These are phyloP conservation scores for Nesidiocoris tenuis DNA, from an alignment of 2,888 invertebrate genomes.

Conservation along the genomic window DNA sequence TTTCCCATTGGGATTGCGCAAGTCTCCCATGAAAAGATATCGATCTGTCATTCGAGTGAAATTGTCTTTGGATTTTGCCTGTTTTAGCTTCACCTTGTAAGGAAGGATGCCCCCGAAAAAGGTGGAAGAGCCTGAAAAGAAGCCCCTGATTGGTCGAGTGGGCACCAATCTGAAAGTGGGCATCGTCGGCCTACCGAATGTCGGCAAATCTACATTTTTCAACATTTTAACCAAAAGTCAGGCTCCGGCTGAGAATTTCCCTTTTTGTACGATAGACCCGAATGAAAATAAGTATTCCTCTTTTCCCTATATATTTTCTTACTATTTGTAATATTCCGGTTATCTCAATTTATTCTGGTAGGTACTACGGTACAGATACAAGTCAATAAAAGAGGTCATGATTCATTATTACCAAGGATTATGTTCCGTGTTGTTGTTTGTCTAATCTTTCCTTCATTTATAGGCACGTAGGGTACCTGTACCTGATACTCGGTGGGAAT, in stretches of 20 bases:
- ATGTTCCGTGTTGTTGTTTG: no score
- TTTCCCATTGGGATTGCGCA: no score
- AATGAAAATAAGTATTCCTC: conserved; percentile 95
- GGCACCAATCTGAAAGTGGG: conserved; percentile 96
- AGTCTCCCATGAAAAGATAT: no score
- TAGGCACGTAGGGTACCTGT: conserved; percentile 91
- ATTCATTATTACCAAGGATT: no score
- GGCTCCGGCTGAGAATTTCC: conserved; percentile 97
- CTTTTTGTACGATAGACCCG: conserved; percentile 99
- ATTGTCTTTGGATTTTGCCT: no score
- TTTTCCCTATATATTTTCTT: background rate
- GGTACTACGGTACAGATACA: no score
- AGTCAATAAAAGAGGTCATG: no score
- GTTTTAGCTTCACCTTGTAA: no score
- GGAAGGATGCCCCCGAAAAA: conserved; percentile 80
- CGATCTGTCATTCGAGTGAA: no score
- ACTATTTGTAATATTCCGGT: no score
- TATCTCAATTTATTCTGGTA: no score
- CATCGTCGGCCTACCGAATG: conserved; percentile 95
- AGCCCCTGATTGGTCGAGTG: conserved; percentile 89
- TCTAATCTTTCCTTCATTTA: conserved; percentile 51
- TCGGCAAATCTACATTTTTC: conserved; percentile 99
- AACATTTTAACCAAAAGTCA: conserved; percentile 97
- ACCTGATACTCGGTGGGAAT: conserved; percentile 91
- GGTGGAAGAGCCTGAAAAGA: conserved; percentile 82